phyloP scores from a whole-genome alignment of 2,113 vertebrate species.

The Callithrix jacchus region DNA sequence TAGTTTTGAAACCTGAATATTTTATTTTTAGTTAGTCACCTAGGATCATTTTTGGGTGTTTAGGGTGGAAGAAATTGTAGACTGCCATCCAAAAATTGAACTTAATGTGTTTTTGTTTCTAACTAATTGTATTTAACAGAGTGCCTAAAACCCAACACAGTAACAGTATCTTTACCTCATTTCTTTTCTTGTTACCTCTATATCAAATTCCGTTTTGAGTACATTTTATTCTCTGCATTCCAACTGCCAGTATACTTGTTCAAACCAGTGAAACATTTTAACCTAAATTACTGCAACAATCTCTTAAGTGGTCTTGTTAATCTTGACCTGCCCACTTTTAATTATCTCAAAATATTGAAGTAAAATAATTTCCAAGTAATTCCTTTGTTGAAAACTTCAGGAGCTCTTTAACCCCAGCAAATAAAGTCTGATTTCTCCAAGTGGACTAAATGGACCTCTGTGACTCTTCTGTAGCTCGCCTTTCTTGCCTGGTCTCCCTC shows the following conservation, averaged over 20 bases:
- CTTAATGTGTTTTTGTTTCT: background rate
- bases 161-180: background rate
- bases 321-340: background rate
- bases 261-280: background rate
- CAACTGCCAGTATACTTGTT: background rate
- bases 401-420: background rate
- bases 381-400: background rate
- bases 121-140: background rate
- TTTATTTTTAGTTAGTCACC: background rate
- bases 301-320: background rate
- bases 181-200: background rate
- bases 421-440: background rate
- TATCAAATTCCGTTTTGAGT: background rate
- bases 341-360: background rate
- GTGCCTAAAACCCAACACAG: too few species aligned
- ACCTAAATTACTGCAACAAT: background rate
- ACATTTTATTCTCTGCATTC: background rate
- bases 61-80: background rate
- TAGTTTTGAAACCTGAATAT: background rate
- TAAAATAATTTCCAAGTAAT: background rate
- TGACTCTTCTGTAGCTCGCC: fast-evolving
- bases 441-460: fast-evolving
- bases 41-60: background rate
- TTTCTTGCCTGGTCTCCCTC: background rate
- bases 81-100: background rate